Percentiles rank a stretch among this genome's conserved stretches.
These are phyloP conservation scores for Aix galericulata DNA, from an alignment of 2,113 vertebrate genomes.

Conservation along the genomic window DNA sequence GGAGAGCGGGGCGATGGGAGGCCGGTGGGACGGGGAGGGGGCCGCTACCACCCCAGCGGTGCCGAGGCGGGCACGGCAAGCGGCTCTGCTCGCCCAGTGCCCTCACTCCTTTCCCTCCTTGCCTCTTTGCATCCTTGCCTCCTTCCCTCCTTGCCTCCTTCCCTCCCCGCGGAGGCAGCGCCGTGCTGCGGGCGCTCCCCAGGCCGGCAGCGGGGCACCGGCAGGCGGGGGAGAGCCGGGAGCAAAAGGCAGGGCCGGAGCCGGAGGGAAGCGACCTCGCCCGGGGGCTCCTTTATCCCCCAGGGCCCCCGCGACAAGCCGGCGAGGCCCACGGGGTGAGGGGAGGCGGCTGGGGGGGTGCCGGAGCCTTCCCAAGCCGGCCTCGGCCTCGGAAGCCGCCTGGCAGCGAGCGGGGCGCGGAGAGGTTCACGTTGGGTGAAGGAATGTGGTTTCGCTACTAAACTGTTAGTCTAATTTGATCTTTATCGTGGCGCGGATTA, in stretches of 20 bases:
- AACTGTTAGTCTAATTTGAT: conserved; percentile 75
- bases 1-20: neutral
- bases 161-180: neutral
- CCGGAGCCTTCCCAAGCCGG: neutral
- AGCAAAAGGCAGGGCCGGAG: neutral
- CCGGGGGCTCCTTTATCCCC: neutral
- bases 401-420: neutral
- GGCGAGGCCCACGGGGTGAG: neutral
- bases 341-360: neutral
- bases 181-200: too few relatives aligned
- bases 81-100: neutral
- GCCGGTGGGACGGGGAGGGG: neutral
- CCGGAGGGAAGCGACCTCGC: neutral
- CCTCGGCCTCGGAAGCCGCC: neutral
- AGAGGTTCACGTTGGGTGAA: conserved; percentile 57
- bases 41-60: neutral
- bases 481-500: conserved; percentile 72
- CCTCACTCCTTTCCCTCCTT: neutral
- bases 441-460: conserved; percentile 72
- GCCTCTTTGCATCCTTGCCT: neutral
- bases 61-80: neutral
- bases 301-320: neutral
- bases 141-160: neutral
- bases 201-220: too few relatives aligned
- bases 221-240: neutral